These are phyloP conservation scores for Arctocebus calabarensis DNA, from an alignment of 2,797 vertebrate genomes.

Conservation along the genomic window DNA sequence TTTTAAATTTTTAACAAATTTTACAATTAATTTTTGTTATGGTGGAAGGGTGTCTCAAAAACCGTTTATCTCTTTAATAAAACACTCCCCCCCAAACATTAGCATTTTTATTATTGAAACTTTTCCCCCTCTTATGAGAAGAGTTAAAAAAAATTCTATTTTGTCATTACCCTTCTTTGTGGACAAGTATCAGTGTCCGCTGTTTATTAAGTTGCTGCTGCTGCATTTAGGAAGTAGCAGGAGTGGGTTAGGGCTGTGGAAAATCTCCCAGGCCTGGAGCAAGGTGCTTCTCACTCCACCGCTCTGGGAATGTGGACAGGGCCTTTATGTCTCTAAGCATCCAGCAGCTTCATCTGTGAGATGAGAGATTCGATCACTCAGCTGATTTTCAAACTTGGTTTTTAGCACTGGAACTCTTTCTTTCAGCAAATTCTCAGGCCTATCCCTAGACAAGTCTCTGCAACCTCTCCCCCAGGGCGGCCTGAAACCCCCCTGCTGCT, in stretches of 20 bases:
- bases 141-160: not conserved
- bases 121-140: not conserved
- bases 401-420: not conserved
- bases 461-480: not conserved
- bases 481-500: not conserved
- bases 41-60: slow-evolving; percentile 85
- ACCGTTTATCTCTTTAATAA: not conserved
- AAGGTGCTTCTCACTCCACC: accelerated
- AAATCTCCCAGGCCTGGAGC: not conserved
- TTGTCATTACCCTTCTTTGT: not conserved
- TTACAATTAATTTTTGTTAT: not conserved
- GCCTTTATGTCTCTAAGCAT: not conserved
- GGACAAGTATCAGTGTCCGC: not conserved
- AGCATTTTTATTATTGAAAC: not conserved
- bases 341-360: not conserved
- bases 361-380: accelerated
- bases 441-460: not conserved
- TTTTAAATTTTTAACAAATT: not conserved
- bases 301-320: not conserved
- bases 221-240: not conserved
- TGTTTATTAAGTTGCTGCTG: not conserved
- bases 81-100: not conserved
- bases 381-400: not conserved
- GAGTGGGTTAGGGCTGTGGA: not conserved
- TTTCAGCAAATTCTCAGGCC: not conserved